phyloP scores from a whole-genome alignment of 2,113 vertebrate species.

The Pungitius pungitius region DNA sequence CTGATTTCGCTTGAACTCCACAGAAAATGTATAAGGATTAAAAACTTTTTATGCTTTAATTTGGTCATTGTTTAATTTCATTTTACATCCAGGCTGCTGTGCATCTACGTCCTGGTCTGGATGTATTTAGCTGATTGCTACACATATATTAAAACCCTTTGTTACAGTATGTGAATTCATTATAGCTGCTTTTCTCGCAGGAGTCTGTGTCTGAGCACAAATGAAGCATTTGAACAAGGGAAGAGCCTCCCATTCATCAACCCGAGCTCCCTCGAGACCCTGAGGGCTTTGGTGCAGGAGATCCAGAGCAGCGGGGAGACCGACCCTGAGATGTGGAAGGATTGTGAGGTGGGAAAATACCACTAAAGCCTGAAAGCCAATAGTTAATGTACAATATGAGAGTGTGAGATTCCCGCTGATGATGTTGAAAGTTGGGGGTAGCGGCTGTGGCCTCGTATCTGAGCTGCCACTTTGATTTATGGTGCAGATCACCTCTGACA shows the following conservation, averaged over 20 bases:
- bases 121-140: background rate
- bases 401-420: background rate
- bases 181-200: constrained; percentile 26
- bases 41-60: background rate
- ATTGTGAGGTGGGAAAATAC: constrained; percentile 87
- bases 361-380: background rate
- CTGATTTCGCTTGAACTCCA: background rate
- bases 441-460: constrained; percentile 42
- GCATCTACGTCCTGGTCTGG: background rate
- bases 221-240: constrained; percentile 84
- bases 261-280: constrained; percentile 83
- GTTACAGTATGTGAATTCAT: background rate
- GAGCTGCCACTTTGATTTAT: constrained; percentile 48
- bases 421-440: background rate
- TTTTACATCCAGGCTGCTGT: background rate
- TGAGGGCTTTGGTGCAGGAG: constrained; percentile 87
- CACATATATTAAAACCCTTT: background rate
- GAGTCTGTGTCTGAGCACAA: constrained; percentile 75
- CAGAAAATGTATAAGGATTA: background rate
- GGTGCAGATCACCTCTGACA: constrained; percentile 53
- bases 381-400: background rate
- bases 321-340: constrained; percentile 87
- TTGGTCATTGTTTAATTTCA: background rate
- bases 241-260: constrained; percentile 84
- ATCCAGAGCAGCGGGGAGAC: constrained; percentile 83